Evolutionary conservation across 2,888 invertebrate genomes (phyloP), one percentile per base, ranked within the genome.

Genomic region (Parnassius orleans): DNA sequence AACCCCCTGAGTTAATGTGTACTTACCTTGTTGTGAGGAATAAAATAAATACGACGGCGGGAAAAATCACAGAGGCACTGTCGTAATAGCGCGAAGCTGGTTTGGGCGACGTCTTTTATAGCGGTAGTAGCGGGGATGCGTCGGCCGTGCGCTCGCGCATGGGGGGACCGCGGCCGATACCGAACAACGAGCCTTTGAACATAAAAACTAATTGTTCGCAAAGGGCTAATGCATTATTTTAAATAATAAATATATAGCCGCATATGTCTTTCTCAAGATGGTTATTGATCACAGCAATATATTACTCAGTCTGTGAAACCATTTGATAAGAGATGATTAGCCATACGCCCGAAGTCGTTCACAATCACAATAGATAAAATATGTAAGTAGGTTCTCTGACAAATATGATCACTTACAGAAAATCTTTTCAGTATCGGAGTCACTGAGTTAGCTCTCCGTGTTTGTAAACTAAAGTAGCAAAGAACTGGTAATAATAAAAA

Each of bases 31-130:
- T 78, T 70, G 65, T 75, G 80, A 76, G 78, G 81, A 74, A 77
- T 70, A 73, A 81, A 85, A 85, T 81, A 82, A 84, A 84, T 84
- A 82, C 79, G 77, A 71, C 86, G 84, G 83, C 84, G 83, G 86
- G 86, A 86, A 89, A 88, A 89, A 89, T 84, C 87, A 90, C 90
- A 89, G 85, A 85, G 84, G 70, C 90, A 90, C 90, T 87, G 87
- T 87, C 83, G 90, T 90, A 90, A 90, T 91, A 90, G 88, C 90
- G 87, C 90, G 90, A 85, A 83, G 87, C 89, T 78, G 83, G 87
- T 85, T 87, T 83, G 77, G 81, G 73, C 84, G 79, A 79, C 72
- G 83, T 79, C 85, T 91, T 91, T 83, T 91, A 91, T 91, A 91
- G 83, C 77, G 72, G 77, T 62, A 62, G 88, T 83, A 86, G 90